A percentile compares a stretch with the other conserved stretches of the same genome.
Evolutionary conservation across 2,113 vertebrate species (phyloP).

Genomic region (Pterocles orientalis): DNA sequence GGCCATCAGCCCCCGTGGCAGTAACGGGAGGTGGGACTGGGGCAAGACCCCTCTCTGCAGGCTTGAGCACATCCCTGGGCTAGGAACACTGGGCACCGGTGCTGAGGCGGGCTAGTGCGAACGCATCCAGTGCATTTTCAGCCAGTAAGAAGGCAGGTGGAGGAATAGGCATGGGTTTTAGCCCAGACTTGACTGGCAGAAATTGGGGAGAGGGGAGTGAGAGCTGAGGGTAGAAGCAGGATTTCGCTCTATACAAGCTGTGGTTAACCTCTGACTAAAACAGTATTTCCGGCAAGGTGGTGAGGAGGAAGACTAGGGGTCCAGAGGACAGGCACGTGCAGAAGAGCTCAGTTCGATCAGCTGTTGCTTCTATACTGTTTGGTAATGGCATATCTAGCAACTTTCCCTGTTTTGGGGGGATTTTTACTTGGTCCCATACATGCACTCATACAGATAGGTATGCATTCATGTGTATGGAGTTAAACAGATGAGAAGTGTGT

Average conservation of each 20-base stretch:
- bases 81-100: accelerated
- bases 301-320: neutral
- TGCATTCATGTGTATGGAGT: accelerated
- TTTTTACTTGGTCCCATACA: accelerated
- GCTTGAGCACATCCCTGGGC: accelerated
- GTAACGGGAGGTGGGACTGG: neutral
- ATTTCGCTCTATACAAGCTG: neutral
- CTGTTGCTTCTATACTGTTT: neutral
- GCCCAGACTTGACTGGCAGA: neutral
- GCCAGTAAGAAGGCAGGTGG: neutral
- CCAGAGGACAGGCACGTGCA: accelerated
- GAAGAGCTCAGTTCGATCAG: neutral
- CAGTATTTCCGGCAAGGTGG: accelerated
- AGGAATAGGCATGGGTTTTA: neutral
- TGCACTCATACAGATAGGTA: accelerated
- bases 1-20: neutral
- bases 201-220: neutral
- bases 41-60: accelerated
- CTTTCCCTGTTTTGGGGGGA: neutral
- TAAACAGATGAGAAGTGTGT: neutral
- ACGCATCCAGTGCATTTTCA: neutral
- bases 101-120: accelerated
- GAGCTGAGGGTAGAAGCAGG: neutral
- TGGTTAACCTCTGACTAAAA: neutral
- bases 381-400: accelerated